A percentile compares a stretch with the other conserved stretches of the same genome.
These are phyloP conservation scores for Emydocephalus ijimae DNA, from an alignment of 2,113 vertebrate genomes.

Conservation along the genomic window DNA sequence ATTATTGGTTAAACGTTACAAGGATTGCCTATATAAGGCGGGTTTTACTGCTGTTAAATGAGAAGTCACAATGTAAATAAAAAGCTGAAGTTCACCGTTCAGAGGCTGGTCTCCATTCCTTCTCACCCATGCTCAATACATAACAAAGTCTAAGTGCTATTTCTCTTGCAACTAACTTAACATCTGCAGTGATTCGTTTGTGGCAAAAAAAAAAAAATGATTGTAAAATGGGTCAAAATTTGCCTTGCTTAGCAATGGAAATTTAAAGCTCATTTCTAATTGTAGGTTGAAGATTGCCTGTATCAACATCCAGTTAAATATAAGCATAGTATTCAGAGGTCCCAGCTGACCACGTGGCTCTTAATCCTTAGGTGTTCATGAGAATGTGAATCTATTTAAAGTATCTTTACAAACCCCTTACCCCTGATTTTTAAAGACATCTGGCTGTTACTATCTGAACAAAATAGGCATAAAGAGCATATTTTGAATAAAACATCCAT, in stretches of 20 bases:
- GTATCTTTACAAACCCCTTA: not conserved
- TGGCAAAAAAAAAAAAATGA: too few relatives aligned
- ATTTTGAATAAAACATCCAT: not conserved
- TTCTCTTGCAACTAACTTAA: not conserved
- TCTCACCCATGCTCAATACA: too few relatives aligned
- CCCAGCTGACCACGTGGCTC: not conserved
- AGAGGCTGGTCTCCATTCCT: too few relatives aligned
- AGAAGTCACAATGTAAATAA: too few relatives aligned
- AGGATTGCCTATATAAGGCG: too few relatives aligned
- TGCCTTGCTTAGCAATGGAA: not conserved
- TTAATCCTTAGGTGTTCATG: not conserved
- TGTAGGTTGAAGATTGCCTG: not conserved
- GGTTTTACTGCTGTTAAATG: too few relatives aligned
- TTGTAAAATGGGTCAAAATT: not conserved
- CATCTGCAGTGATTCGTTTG: not conserved
- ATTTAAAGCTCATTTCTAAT: not conserved
- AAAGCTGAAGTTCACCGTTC: too few relatives aligned
- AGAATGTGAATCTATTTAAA: not conserved
- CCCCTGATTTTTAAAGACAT: not conserved
- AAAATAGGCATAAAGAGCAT: conserved; percentile 23
- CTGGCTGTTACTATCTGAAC: not conserved
- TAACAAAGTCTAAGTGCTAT: too few relatives aligned
- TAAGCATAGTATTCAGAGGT: not conserved
- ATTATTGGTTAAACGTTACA: too few relatives aligned
- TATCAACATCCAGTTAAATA: not conserved